Evolutionary conservation across 2,113 vertebrate species (phyloP), one percentile per base, ranked within the genome.

Genomic region (Mormoops blainvillei): DNA sequence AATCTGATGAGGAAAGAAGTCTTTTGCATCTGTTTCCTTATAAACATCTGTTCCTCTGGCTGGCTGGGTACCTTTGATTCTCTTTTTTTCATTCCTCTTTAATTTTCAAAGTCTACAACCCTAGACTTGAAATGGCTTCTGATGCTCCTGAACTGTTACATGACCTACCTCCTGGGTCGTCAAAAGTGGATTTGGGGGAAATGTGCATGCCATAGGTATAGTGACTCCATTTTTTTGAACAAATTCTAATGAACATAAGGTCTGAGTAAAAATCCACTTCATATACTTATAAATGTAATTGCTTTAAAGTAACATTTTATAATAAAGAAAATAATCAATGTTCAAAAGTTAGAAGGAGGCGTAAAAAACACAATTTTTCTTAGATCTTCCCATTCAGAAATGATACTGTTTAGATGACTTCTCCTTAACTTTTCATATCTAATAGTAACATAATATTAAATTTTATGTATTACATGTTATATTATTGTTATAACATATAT

Each of bases 1-100:
- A 93, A 94, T 96, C 43, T n/a, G 74, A 88, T 87, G 67, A 92
- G 73, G 61, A 97, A 96, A 45, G 52, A 43, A 87, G 50, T 90
- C 41, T 36, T 95, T 74, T 89, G 52, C 1, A 2, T 67, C 80
- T 52, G 2, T 91, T 74, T 96, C 83, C 24, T 85, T 82, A 43
- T 31, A 85, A 50, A 85, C 82, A 94, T 96, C 77, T 96, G 88
- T 82, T 89, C 52, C 83, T 96, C 82, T 96, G 90, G 54, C 68
- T 90, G 41, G 13, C 26, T 87, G 31, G 38, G 1, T 43, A 52
- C 67, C 31, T 77, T 84, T 56, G n/a, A 67, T 54, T 65, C 10
- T 85, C 52, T 87, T 41, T 31, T 58, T 68, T 95, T 71, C 28
- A 63, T 73, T 93, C 14, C 24, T 84, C 33, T 86, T 88, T 43